Percentiles rank a stretch among this genome's conserved stretches.
Evolutionary conservation across 2,113 vertebrate genomes (phyloP).

Genomic region (Cynocephalus volans): DNA sequence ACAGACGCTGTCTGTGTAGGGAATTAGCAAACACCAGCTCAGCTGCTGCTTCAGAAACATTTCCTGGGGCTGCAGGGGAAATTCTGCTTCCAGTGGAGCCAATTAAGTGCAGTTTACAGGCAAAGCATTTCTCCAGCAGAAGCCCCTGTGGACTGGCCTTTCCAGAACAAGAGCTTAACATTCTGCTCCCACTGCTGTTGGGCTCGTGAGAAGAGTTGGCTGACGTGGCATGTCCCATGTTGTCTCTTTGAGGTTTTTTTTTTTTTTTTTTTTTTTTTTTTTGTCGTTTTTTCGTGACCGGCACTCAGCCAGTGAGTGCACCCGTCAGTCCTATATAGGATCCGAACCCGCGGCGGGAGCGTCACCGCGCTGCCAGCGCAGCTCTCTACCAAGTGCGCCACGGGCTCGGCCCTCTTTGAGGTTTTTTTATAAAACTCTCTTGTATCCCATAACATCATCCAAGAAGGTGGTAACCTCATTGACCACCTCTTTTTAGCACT

Average conservation of each 20-base stretch:
- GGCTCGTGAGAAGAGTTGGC: not conserved
- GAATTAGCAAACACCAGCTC: not conserved
- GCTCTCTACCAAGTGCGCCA: too few relatives aligned
- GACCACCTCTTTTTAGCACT: not conserved
- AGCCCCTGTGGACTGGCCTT: not conserved
- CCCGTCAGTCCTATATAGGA: too few relatives aligned
- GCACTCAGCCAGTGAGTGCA: too few relatives aligned
- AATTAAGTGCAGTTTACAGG: not conserved
- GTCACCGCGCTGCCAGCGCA: too few relatives aligned
- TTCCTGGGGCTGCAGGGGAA: not conserved
- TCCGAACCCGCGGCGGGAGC: too few relatives aligned
- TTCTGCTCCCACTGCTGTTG: not conserved
- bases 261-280: too few relatives aligned
- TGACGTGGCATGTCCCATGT: accelerated
- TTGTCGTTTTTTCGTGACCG: too few relatives aligned
- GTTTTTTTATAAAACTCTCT: not conserved
- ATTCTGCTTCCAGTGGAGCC: constrained; percentile 26
- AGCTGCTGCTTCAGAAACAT: not conserved
- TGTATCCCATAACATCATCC: not conserved
- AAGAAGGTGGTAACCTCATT: not conserved
- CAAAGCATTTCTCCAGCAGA: not conserved
- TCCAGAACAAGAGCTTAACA: not conserved
- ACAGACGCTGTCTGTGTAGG: not conserved
- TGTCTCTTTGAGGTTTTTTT: not conserved
- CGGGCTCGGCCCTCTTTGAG: too few relatives aligned